A percentile compares a stretch with the other conserved stretches of the same genome.
These are phyloP conservation scores for Palythoa heliodiscus DNA, from an alignment of 92 coral and sea anemone genomes.

Conservation along the genomic window DNA sequence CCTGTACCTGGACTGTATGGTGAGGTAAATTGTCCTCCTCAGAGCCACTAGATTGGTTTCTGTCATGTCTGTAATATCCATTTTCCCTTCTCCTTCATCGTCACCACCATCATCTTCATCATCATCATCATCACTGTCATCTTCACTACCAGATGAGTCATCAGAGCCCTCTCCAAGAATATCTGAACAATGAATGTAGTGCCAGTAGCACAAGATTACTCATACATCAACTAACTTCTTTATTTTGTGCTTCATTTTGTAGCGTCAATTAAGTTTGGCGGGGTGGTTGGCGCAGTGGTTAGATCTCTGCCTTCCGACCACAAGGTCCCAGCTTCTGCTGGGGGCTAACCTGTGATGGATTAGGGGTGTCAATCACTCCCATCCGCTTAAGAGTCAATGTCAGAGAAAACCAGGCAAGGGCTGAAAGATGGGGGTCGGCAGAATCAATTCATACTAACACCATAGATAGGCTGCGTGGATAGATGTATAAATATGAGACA, in stretches of 20 bases:
- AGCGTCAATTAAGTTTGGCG: too few species aligned
- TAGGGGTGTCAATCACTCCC: too few species aligned
- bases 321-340: too few species aligned
- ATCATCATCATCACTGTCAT: slow-evolving; percentile 75
- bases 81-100: slow-evolving; percentile 67
- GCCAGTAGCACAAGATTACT: neutral
- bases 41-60: slow-evolving; percentile 94
- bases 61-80: slow-evolving; percentile 93
- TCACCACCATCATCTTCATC: slow-evolving; percentile 73
- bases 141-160: slow-evolving; percentile 73
- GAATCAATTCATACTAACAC: too few species aligned
- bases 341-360: too few species aligned
- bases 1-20: slow-evolving; percentile 95
- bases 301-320: too few species aligned
- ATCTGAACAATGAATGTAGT: slow-evolving; percentile 46
- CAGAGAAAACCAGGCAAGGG: too few species aligned
- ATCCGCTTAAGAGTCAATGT: too few species aligned
- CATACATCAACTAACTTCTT: neutral
- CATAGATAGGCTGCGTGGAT: too few species aligned
- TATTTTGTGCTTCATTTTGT: neutral
- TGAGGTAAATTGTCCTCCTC: slow-evolving; percentile 90
- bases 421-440: too few species aligned
- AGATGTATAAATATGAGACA: too few species aligned
- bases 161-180: slow-evolving; percentile 91
- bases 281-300: too few species aligned